Evolutionary conservation across 2,797 vertebrate species (phyloP), one percentile per base, ranked within the genome.

Genomic region (Pteropus rufus): DNA sequence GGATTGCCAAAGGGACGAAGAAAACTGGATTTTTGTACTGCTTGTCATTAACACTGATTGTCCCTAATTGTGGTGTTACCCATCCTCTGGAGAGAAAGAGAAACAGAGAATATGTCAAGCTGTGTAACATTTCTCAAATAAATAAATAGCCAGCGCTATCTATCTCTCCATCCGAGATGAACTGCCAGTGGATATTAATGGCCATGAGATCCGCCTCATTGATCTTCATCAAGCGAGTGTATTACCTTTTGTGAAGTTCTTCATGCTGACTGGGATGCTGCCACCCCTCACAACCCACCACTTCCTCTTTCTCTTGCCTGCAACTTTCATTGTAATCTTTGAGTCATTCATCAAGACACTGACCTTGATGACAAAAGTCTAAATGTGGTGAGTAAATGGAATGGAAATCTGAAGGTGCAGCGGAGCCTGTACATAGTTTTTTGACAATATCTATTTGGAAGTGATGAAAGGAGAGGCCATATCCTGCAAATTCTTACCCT

Each of bases 271-370:
- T 21, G 44, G 67, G 70, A 58, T 31, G 19, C 19, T 0, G 23
- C 39, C 56, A 62, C 26, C 10, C 16, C 0, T 10, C 2, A 94
- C 46, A 87, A 3, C 49, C 84, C 26, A 0, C 21, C 46, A 18
- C 4, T 79, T 46, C 69, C 93, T 41, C 36, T 65, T 97, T 39
- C 26, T 89, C 26, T 92, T 76, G 39, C 26, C 79, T 39, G 31
- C 80, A 95, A 34, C 39, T 67, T 97, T 49, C 24, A 16, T 96
- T 97, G 97, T 87, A 89, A 94, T 8, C 24, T 97, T 97, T 83
- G 82, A 96, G 92, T 96, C 95, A 95, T 95, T 96, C 95, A 80
- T 87, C 76, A 82, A 86, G 49, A 93, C 79, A 49, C 92, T 91
- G 93, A 92, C 80, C 96, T 98, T 98, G 86, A 95, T 65, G 80